A percentile compares a stretch with the other conserved stretches of the same genome.
These are phyloP conservation scores for Gastrophryne carolinensis DNA, from an alignment of 2,797 vertebrate genomes.

Conservation along the genomic window DNA sequence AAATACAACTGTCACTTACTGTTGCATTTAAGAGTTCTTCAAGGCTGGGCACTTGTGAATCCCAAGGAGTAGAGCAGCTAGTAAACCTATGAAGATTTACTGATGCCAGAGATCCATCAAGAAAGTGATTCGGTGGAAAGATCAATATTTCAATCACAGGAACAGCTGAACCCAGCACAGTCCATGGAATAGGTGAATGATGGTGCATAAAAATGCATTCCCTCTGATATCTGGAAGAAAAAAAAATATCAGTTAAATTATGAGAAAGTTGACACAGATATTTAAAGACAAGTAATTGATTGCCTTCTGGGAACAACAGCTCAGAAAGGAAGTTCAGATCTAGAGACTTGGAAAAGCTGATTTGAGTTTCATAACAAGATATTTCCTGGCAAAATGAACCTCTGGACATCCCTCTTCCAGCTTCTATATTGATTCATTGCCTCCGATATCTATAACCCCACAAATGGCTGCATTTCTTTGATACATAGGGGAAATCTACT, in stretches of 20 bases:
- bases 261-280: slow-evolving; percentile 24
- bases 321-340: slow-evolving; percentile 17
- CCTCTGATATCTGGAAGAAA: slow-evolving; percentile 5
- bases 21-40: no score
- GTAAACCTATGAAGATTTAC: background rate
- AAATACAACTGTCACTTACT: no score
- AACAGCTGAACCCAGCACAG: background rate
- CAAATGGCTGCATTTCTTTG: background rate
- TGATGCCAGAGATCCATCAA: background rate
- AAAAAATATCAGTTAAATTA: slow-evolving; percentile 22
- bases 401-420: slow-evolving; percentile 21
- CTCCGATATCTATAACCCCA: background rate
- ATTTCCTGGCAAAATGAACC: slow-evolving; percentile 23
- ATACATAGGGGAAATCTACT: background rate
- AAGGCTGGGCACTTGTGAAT: no score
- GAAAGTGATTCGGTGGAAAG: background rate
- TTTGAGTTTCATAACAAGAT: slow-evolving; percentile 13
- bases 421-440: slow-evolving; percentile 24
- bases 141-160: slow-evolving; percentile 24
- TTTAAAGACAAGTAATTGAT: slow-evolving; percentile 22
- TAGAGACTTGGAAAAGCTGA: background rate
- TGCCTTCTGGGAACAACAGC: slow-evolving; percentile 17
- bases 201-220: background rate
- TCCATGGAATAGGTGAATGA: background rate
- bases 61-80: no score